A percentile compares a stretch with the other conserved stretches of the same genome.
Evolutionary conservation across 2,888 invertebrate species (phyloP).

Genomic region (Athetis lepigone): DNA sequence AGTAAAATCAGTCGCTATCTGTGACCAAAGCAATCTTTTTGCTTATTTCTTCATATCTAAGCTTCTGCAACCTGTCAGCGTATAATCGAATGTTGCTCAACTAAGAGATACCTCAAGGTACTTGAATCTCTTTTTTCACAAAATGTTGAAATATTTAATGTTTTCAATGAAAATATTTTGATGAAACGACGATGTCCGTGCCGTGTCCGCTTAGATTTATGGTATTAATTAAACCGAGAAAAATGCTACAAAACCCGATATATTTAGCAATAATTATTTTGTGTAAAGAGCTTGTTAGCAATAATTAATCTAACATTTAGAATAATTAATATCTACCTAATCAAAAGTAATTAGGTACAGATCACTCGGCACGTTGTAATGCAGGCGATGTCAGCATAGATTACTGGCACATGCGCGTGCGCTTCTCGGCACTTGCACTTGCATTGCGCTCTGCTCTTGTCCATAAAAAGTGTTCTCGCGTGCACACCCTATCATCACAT

Average conservation of each 20-base stretch:
- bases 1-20: constrained; percentile 35
- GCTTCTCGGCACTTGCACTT: constrained; percentile 25
- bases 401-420: constrained; percentile 7
- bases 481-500: constrained; percentile 40
- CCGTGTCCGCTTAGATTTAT: constrained; percentile 29
- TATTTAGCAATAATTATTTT: constrained; percentile 13
- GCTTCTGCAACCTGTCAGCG: constrained; percentile 69
- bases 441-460: constrained; percentile 44
- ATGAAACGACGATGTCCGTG: constrained; percentile 23
- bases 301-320: neutral
- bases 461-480: constrained; percentile 46
- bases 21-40: constrained; percentile 50
- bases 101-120: constrained; percentile 55
- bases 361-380: neutral
- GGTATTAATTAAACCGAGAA: constrained; percentile 4
- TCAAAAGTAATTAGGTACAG: neutral
- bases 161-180: constrained; percentile 42
- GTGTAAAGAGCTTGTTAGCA: neutral
- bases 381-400: constrained; percentile 5
- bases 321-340: neutral
- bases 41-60: constrained; percentile 66
- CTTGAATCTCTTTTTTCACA: constrained; percentile 43
- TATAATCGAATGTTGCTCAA: constrained; percentile 72
- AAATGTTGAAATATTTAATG: constrained; percentile 49
- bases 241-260: neutral